Percentiles rank a stretch among this genome's conserved stretches.
phyloP scores from a whole-genome alignment of 2,888 invertebrate species.

The Lysandra bellargus region DNA sequence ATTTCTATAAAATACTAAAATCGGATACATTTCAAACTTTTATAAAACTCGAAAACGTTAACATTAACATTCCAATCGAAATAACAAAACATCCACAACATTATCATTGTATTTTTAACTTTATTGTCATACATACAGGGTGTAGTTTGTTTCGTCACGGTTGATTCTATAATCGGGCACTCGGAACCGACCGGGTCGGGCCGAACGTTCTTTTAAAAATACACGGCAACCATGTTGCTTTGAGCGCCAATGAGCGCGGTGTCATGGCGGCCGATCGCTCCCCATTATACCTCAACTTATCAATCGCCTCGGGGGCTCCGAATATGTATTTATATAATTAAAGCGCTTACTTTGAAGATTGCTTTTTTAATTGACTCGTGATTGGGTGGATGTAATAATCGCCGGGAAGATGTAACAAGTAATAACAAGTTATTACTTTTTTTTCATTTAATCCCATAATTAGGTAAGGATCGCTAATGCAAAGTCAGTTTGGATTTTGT shows the following conservation, averaged over 20 bases:
- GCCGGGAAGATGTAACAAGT: neutral
- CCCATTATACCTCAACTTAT: conserved; percentile 52
- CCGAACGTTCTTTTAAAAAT: conserved; percentile 48
- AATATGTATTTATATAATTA: conserved; percentile 27
- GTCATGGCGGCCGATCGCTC: conserved; percentile 68
- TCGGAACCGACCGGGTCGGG: conserved; percentile 45
- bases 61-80: conserved; percentile 35
- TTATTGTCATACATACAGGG: conserved; percentile 21
- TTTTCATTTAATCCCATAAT: neutral
- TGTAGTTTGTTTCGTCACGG: conserved; percentile 33
- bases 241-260: conserved; percentile 63
- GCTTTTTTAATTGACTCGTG: conserved; percentile 2
- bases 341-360: conserved; percentile 17
- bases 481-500: neutral
- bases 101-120: conserved; percentile 23
- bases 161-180: conserved; percentile 40
- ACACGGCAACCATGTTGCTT: conserved; percentile 67
- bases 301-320: conserved; percentile 47
- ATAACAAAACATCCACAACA: conserved; percentile 32
- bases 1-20: conserved; percentile 1
- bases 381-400: neutral
- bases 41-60: conserved; percentile 34
- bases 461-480: neutral
- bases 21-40: conserved; percentile 27
- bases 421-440: neutral